Percentiles rank a stretch among this genome's conserved stretches.
Evolutionary conservation across 2,888 invertebrate species (phyloP).

Genomic region (Mylabris sibirica): DNA sequence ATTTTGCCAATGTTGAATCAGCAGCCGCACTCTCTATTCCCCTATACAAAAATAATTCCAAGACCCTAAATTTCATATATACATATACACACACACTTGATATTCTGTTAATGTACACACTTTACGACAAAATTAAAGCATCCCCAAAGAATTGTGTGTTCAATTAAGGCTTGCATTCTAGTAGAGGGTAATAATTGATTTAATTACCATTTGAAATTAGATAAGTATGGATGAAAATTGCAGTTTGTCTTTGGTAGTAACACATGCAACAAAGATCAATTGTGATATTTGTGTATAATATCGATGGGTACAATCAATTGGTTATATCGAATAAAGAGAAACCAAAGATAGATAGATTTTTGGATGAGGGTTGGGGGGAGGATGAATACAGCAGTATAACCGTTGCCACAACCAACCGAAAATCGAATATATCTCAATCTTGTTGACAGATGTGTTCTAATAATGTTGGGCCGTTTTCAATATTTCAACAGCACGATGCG

Average conservation of each 20-base stretch:
- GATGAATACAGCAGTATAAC: slow-evolving; percentile 21
- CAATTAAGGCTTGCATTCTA: slow-evolving; percentile 42
- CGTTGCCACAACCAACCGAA: slow-evolving; percentile 23
- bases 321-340: not conserved
- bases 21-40: not conserved
- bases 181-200: slow-evolving; percentile 43
- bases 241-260: slow-evolving; percentile 23
- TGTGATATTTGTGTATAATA: slow-evolving; percentile 21
- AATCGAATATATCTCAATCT: slow-evolving; percentile 34
- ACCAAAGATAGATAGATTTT: not conserved
- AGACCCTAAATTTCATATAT: slow-evolving; percentile 19
- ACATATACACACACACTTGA: slow-evolving; percentile 22
- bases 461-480: slow-evolving; percentile 35
- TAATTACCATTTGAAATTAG: slow-evolving; percentile 43
- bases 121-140: slow-evolving; percentile 41
- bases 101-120: slow-evolving; percentile 31
- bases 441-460: slow-evolving; percentile 37
- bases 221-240: slow-evolving; percentile 17
- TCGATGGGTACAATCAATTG: slow-evolving; percentile 1
- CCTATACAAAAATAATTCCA: not conserved
- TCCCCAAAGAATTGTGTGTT: slow-evolving; percentile 41
- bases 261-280: slow-evolving; percentile 27
- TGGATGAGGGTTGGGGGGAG: not conserved
- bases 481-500: slow-evolving; percentile 30
- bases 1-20: slow-evolving; percentile 37